Evolutionary conservation across 1,140 invertebrate species (phyloP), one percentile per base, ranked within the genome.

Genomic region (Steinernema khuongi): DNA sequence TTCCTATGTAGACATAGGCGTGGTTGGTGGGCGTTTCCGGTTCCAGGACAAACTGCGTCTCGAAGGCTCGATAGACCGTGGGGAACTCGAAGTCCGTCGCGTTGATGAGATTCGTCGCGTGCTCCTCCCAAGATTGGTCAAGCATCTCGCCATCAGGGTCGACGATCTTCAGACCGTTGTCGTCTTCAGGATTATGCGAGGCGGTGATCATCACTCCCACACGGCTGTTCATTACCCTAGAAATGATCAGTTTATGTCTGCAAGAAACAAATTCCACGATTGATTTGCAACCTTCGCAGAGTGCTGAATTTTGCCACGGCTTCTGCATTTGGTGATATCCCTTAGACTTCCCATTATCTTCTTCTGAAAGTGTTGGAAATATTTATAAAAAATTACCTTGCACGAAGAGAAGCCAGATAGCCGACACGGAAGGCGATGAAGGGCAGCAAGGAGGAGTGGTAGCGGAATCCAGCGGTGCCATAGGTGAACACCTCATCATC

Each of bases 101-200:
- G 86, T 95, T 94, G 1, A 91, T 92, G 44, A 95, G 85, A 80
- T 91, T 87, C 0, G 94, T 96, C 4, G 94, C 94, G 80, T 93
- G 90, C 26, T 81, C 85, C 87, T 99, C 96, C 96, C 96, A 98
- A 44, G 89, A 89, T 72, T 89, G 85, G 79, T 95, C 92, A 76
- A 98, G 85, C 96, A 99, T 99, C 87, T 97, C 94, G 0, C 97
- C 97, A 80, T 89, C 88, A 0, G 94, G 94, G 87, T 99, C 96
- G 68, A 99, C 90, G 4, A 99, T 86, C 86, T 99, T 99, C 0
- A 97, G 91, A 4, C 97, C 97, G 88, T 99, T 99, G 85, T 99
- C 97, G 0, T 90, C 89, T 83, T 92, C 93, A 31, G 94, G 91
- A 87, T 99, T 99, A 83, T 99, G 97, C 1, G 95, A 98, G 0